Conservation (phyloP, 2,797 vertebrate genomes). For the Typhlichthys subterraneus region DNA sequence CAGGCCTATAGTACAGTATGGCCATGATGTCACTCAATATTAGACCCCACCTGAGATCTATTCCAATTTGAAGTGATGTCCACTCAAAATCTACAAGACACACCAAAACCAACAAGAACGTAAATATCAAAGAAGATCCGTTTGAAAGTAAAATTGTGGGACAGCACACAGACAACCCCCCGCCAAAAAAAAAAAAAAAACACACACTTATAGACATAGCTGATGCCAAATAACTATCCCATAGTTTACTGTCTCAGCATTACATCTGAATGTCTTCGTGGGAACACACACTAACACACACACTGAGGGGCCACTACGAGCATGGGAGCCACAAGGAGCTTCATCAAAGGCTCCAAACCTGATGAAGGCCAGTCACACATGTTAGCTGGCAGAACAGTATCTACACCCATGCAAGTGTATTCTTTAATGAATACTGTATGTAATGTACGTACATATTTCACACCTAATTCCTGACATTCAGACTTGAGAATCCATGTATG, state of each 20-base stretch:
- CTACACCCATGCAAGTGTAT: constrained; percentile 12
- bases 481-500: constrained; percentile 7
- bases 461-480: not conserved
- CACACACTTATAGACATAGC: constrained; percentile 14
- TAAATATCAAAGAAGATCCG: constrained; percentile 44
- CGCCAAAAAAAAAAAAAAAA: not conserved
- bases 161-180: not conserved
- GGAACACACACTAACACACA: not conserved
- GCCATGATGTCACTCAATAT: constrained; percentile 68
- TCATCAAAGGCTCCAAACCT: constrained; percentile 72
- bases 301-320: constrained; percentile 49
- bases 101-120: constrained; percentile 47
- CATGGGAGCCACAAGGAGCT: constrained; percentile 51
- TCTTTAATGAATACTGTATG: not conserved
- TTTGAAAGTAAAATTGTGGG: constrained; percentile 37
- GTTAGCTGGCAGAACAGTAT: constrained; percentile 36
- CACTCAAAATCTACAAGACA: constrained; percentile 55
- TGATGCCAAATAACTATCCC: constrained; percentile 3
- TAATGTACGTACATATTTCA: not conserved
- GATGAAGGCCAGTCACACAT: constrained; percentile 65
- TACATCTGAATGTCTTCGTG: not conserved
- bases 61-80: constrained; percentile 69
- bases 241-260: not conserved
- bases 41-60: constrained; percentile 66
- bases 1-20: constrained; percentile 76